A percentile compares a stretch with the other conserved stretches of the same genome.
Evolutionary conservation across 2,888 invertebrate genomes (phyloP).

Genomic region (Leucophenga maculata): DNA sequence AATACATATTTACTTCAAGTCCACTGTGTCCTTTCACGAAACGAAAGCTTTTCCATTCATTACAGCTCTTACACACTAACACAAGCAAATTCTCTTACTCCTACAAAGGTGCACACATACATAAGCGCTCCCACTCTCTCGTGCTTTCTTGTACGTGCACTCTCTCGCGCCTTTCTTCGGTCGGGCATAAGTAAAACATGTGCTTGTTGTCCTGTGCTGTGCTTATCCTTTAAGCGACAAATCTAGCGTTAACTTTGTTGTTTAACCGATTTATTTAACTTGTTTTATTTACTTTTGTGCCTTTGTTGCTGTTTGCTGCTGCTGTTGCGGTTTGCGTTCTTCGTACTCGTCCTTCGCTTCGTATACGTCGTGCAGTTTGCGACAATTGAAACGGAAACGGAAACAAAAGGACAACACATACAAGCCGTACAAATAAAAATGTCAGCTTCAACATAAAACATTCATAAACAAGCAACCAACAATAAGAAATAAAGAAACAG

Average conservation of each 20-base stretch:
- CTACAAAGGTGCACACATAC: neutral
- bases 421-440: neutral
- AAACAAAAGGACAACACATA: constrained; percentile 1
- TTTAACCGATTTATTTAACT: constrained; percentile 40
- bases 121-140: no score
- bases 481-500: neutral
- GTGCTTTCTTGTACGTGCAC: neutral
- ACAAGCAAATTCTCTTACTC: constrained; percentile 29
- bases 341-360: neutral
- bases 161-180: constrained; percentile 28
- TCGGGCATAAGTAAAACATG: neutral
- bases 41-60: constrained; percentile 50
- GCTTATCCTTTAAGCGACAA: constrained; percentile 47
- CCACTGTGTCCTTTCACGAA: neutral
- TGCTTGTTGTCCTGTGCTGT: neutral
- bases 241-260: constrained; percentile 59
- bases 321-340: constrained; percentile 37
- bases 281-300: constrained; percentile 45
- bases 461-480: neutral
- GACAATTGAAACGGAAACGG: neutral
- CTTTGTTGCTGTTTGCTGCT: constrained; percentile 26
- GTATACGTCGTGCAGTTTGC: neutral
- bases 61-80: constrained; percentile 31
- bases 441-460: neutral
- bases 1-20: neutral